phyloP scores from a whole-genome alignment of 2,113 vertebrate species.

The Rhynchomys soricoides region DNA sequence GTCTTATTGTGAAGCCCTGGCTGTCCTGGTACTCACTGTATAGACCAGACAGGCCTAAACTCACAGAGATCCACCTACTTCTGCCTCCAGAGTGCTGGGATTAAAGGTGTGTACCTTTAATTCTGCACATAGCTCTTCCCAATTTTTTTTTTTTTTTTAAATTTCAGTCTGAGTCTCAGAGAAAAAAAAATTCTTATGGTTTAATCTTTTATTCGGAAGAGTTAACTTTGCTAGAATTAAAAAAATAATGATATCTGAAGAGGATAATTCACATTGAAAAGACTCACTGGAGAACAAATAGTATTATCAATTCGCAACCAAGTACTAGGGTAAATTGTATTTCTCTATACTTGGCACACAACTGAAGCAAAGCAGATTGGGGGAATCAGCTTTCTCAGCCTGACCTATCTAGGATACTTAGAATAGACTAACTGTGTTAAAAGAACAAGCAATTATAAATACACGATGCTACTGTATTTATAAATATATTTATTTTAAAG shows the following conservation, averaged over 20 bases:
- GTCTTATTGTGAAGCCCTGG: background rate
- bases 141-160: background rate
- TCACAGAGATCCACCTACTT: background rate
- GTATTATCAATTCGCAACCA: slow-evolving; percentile 68
- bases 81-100: background rate
- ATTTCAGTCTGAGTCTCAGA: background rate
- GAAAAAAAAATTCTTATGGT: slow-evolving; percentile 9
- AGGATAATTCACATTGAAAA: slow-evolving; percentile 67
- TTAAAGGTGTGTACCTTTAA: background rate
- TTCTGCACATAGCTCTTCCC: background rate
- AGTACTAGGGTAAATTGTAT: slow-evolving; percentile 45
- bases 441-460: slow-evolving; percentile 51
- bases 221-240: background rate
- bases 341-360: slow-evolving; percentile 62
- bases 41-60: background rate
- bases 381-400: slow-evolving; percentile 49
- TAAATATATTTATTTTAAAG: too few species aligned
- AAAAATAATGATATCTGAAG: slow-evolving; percentile 72
- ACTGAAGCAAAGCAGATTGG: slow-evolving; percentile 74
- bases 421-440: slow-evolving; percentile 61
- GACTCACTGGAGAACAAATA: background rate
- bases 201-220: background rate
- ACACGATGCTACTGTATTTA: background rate
- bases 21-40: background rate
- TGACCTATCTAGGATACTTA: slow-evolving; percentile 69